phyloP scores from a whole-genome alignment of 1,140 invertebrate genomes.

The Alviniconcha marisindica region DNA sequence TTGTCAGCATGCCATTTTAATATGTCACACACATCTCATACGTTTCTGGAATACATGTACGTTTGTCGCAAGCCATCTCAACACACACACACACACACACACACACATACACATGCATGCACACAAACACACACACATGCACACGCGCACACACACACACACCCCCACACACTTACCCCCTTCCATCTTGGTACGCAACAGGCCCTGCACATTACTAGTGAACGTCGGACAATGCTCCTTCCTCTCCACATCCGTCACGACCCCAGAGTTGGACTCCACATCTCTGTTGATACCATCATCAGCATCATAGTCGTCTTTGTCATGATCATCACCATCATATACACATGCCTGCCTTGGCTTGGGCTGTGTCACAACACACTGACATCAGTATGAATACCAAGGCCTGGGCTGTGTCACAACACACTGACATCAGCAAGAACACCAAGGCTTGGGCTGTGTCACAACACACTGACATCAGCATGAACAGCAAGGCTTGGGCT shows the following conservation, averaged over 20 bases:
- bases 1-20: too few relatives aligned
- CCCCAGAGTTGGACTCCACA: slow-evolving; percentile 57
- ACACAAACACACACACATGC: not conserved
- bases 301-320: not conserved
- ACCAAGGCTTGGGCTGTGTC: too few relatives aligned
- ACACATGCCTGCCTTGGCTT: not conserved
- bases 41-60: too few relatives aligned
- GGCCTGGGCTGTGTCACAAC: too few relatives aligned
- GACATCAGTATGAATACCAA: too few relatives aligned
- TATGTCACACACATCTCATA: too few relatives aligned
- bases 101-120: not conserved
- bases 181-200: slow-evolving; percentile 96
- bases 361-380: too few relatives aligned
- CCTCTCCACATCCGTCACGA: slow-evolving; percentile 48
- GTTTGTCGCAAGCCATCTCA: too few relatives aligned
- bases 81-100: not conserved
- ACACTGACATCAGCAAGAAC: too few relatives aligned
- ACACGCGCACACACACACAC: not conserved
- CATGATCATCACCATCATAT: not conserved
- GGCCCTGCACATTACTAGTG: slow-evolving; percentile 84
- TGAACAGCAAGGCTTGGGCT: too few relatives aligned
- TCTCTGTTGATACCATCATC: slow-evolving; percentile 54
- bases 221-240: slow-evolving; percentile 69
- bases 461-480: too few relatives aligned
- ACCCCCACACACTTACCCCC: slow-evolving; percentile 62